These are phyloP conservation scores for Sebastes matsubarae DNA, from an alignment of 2,797 vertebrate species.

Conservation along the genomic window DNA sequence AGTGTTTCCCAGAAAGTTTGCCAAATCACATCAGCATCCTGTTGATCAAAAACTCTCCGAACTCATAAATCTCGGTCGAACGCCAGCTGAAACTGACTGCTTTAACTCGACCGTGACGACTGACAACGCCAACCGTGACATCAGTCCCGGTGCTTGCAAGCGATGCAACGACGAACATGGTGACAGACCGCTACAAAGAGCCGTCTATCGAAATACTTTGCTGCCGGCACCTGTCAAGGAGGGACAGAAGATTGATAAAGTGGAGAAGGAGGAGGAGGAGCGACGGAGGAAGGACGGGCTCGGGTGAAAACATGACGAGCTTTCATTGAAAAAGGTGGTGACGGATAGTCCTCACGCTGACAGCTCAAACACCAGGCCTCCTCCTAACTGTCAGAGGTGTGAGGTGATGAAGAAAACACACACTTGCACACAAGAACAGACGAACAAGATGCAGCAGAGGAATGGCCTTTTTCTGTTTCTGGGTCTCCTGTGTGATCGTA, in stretches of 20 bases:
- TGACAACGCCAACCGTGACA: slow-evolving; percentile 7
- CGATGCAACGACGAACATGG: slow-evolving; percentile 1
- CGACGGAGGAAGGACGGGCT: not conserved
- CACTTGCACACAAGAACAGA: not conserved
- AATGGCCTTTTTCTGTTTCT: not conserved
- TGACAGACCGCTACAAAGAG: slow-evolving; percentile 26
- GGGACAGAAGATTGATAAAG: not conserved
- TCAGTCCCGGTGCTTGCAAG: not conserved
- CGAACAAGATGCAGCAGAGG: not conserved
- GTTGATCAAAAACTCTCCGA: not conserved
- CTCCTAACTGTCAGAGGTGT: slow-evolving; percentile 27
- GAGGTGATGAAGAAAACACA: slow-evolving; percentile 32
- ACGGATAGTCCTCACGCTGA: slow-evolving; percentile 33
- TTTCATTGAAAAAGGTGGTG: slow-evolving; percentile 32
- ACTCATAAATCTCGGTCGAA: not conserved
- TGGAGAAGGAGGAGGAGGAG: not conserved
- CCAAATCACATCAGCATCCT: not conserved
- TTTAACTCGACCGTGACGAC: not conserved
- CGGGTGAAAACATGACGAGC: slow-evolving; percentile 22
- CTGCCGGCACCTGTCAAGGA: slow-evolving; percentile 35
- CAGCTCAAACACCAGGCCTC: slow-evolving; percentile 34
- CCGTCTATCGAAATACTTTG: slow-evolving; percentile 15
- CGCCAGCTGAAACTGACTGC: not conserved
- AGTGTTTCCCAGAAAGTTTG: not conserved
- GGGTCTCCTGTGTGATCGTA: not conserved